Evolutionary conservation across 23 tunicate species (phyloP).

Genomic region (Ciona savignyi): DNA sequence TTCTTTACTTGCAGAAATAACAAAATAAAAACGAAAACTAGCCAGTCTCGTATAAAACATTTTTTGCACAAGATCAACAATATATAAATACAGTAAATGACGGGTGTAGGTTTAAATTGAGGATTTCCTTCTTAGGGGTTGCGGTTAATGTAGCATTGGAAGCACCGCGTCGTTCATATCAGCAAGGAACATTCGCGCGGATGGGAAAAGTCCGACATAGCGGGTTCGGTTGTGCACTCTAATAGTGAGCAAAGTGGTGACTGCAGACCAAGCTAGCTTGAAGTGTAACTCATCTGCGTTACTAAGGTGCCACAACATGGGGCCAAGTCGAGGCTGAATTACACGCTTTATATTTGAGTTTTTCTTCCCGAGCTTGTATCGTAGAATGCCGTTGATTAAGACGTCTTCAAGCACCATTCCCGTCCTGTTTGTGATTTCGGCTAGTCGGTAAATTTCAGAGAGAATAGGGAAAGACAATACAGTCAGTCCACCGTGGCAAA

Average conservation of each 20-base stretch:
- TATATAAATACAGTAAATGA: too few relatives aligned
- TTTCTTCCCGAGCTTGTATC: conserved; percentile 7
- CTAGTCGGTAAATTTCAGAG: conserved; percentile 38
- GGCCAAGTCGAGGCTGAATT: neutral
- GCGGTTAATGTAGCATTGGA: neutral
- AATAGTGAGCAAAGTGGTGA: neutral
- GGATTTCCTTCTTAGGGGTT: too few relatives aligned
- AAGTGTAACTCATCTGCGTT: neutral
- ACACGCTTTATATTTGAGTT: neutral
- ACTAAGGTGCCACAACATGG: neutral
- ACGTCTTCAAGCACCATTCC: conserved; percentile 69
- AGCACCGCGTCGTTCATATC: neutral
- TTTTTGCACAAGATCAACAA: too few relatives aligned
- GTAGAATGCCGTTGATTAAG: conserved; percentile 50
- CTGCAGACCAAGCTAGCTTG: neutral
- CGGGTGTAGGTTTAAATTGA: too few relatives aligned
- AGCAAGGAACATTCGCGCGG: neutral
- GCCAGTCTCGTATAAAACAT: too few relatives aligned
- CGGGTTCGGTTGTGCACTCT: neutral
- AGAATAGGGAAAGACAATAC: conserved; percentile 19
- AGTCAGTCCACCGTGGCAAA: conserved; percentile 79
- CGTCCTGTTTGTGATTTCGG: conserved; percentile 40
- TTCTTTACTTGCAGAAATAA: too few relatives aligned
- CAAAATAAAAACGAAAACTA: too few relatives aligned
- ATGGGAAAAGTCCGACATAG: neutral